phyloP scores from a whole-genome alignment of 1,140 invertebrate genomes.

The Tetramorium parvispinum region DNA sequence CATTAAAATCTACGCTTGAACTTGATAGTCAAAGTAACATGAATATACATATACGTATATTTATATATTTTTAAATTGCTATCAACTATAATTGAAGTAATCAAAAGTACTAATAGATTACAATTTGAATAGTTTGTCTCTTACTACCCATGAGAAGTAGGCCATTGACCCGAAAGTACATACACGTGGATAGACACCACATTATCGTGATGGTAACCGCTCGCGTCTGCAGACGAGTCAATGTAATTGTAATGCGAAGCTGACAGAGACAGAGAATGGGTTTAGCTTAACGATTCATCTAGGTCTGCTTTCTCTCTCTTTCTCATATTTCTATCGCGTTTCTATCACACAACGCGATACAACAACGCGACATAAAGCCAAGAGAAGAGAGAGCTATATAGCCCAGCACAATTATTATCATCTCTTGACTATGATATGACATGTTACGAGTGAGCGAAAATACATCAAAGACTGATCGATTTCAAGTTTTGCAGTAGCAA shows the following conservation, averaged over 20 bases:
- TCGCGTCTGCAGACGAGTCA: slow-evolving; percentile 27
- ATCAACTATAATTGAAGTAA: background rate
- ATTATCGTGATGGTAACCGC: slow-evolving; percentile 63
- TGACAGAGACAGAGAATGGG: slow-evolving; percentile 48
- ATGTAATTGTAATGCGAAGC: slow-evolving; percentile 20
- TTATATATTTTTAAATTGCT: background rate
- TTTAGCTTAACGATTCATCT: slow-evolving; percentile 58
- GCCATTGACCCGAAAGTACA: slow-evolving; percentile 73
- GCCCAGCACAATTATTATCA: background rate
- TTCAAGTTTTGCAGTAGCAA: background rate
- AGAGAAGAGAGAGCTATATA: background rate
- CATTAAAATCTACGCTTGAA: background rate
- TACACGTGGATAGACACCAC: slow-evolving; percentile 56
- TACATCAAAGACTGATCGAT: background rate
- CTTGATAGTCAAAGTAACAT: background rate
- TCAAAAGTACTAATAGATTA: background rate
- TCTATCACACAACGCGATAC: no score
- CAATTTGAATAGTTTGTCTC: background rate
- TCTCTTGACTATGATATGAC: no score
- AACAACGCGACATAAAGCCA: background rate
- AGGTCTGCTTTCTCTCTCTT: background rate
- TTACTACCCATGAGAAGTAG: slow-evolving; percentile 61
- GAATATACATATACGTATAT: background rate
- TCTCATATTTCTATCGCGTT: background rate
- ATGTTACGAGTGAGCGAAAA: background rate